Evolutionary conservation across 2,113 vertebrate species (phyloP), one percentile per base, ranked within the genome.

Genomic region (Antechinus stuartii): DNA sequence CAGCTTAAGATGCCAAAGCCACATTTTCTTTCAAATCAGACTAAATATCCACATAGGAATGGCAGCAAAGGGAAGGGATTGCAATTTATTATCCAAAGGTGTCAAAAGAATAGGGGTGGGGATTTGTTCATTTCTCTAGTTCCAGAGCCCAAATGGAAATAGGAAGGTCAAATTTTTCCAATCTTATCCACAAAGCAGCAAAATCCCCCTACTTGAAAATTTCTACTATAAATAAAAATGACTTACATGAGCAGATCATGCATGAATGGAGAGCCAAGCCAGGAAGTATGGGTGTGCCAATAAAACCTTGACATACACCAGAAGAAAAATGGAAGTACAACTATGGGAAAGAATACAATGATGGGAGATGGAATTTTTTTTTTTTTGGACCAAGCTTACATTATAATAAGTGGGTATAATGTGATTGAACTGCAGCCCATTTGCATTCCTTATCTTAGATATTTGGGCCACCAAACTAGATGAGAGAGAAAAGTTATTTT

Each of bases 191-290:
- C 91, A 95, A 54, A 96, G 93, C 97, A 52, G 92, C 76, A 96
- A 89, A 97, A 84, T 94, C 89, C 95, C 95, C 55, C 90, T 92
- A 57, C 93, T 97, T 93, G 95, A 93, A 94, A 93, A 95, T 93
- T 96, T 96, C 94, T n/a, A 97, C 96, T 54, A 90, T 95, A 98
- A 98, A 97, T 92, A 95, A 96, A 92, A 93, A 94, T 95, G 91
- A 97, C 97, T 94, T 97, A 97, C 98, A 97, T 95, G 16, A 95
- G 96, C 94, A 96, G 97, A 98, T 92, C 91, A 96, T 96, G 93
- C 91, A 96, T 96, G 93, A 98, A 90, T 97, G 92, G 96, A 27
- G 68, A 98, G 92, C 93, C 91, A 94, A 98, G 94, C 95, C 94
- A 97, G 95, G 89, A 97, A 98, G 91, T 93, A 90, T 9, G 93